These are phyloP conservation scores for Meloidogyne exigua DNA, from an alignment of 1,140 invertebrate genomes.

Conservation along the genomic window DNA sequence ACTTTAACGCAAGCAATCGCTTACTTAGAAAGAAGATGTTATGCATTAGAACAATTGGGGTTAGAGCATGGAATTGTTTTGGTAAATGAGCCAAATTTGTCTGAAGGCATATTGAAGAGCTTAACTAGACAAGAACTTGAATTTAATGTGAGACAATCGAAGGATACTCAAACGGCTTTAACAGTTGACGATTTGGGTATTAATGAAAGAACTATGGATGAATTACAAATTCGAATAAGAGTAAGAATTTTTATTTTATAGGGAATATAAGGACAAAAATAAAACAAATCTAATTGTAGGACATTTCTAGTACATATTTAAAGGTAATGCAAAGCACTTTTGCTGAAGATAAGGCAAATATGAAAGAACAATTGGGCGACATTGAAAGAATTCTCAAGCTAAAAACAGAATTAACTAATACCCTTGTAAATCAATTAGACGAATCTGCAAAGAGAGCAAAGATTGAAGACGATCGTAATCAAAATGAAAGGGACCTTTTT, in stretches of 20 bases:
- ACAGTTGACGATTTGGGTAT: constrained; percentile 18
- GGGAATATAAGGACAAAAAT: not conserved
- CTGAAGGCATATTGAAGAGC: not conserved
- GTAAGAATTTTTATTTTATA: not conserved
- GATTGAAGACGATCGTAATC: constrained; percentile 34
- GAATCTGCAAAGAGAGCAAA: constrained; percentile 42
- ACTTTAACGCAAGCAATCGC: constrained; percentile 51
- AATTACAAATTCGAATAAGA: constrained; percentile 21
- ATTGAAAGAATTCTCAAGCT: constrained; percentile 54
- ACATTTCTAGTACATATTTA: not conserved
- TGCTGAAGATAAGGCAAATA: constrained; percentile 35
- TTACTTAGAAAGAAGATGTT: constrained; percentile 55
- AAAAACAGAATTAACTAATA: constrained; percentile 55
- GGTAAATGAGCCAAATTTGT: not conserved
- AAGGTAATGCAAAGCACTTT: constrained; percentile 50
- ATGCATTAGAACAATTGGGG: constrained; percentile 30
- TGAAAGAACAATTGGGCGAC: constrained; percentile 56
- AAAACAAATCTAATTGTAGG: not conserved
- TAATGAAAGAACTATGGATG: constrained; percentile 23
- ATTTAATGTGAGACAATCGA: constrained; percentile 20
- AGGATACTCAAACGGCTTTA: constrained; percentile 15
- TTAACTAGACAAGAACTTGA: not conserved
- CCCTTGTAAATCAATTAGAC: constrained; percentile 54
- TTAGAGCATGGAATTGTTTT: constrained; percentile 19
- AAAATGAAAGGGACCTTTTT: constrained; percentile 52